Evolutionary conservation across 1,140 invertebrate species (phyloP).

Genomic region (Drosophila rufa): DNA sequence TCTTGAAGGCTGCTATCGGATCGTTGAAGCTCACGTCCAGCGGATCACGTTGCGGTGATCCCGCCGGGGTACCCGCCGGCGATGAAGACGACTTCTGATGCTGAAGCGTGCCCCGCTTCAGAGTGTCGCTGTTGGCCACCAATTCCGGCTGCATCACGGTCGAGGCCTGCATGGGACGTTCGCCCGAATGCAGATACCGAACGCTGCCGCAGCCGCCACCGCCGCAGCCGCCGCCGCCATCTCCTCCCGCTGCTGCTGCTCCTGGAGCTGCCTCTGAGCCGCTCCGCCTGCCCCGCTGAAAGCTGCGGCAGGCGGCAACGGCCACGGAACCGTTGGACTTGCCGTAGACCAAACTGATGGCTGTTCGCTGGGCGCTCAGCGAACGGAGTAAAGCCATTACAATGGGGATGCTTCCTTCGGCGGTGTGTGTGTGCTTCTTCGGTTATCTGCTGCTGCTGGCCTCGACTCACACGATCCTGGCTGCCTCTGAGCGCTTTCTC

Average conservation of each 20-base stretch:
- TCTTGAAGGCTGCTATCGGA: conserved; percentile 93
- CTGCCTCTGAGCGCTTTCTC: neutral
- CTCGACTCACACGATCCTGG: neutral
- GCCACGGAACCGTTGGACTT: conserved; percentile 35
- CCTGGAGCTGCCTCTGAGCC: neutral
- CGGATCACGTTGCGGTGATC: conserved; percentile 88
- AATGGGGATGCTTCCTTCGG: conserved; percentile 29
- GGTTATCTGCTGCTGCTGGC: neutral
- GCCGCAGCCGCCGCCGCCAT: neutral
- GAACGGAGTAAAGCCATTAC: conserved; percentile 85
- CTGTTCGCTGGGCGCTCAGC: conserved; percentile 76
- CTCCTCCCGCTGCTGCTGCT: neutral
- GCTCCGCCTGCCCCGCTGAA: conserved; percentile 30
- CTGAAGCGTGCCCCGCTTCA: conserved; percentile 6
- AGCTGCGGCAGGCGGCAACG: conserved; percentile 28
- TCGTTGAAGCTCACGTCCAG: conserved; percentile 95
- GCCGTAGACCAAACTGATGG: conserved; percentile 73
- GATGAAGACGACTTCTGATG: neutral
- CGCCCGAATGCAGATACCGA: conserved; percentile 32
- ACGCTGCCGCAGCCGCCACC: neutral
- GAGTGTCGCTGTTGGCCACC: neutral
- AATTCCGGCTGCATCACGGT: conserved; percentile 19
- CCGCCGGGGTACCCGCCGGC: conserved; percentile 21
- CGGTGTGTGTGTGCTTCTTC: conserved; percentile 7
- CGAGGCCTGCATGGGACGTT: conserved; percentile 23